Evolutionary conservation across 2,888 invertebrate species (phyloP), one percentile per base, ranked within the genome.

Genomic region (Aporophyla nigra): DNA sequence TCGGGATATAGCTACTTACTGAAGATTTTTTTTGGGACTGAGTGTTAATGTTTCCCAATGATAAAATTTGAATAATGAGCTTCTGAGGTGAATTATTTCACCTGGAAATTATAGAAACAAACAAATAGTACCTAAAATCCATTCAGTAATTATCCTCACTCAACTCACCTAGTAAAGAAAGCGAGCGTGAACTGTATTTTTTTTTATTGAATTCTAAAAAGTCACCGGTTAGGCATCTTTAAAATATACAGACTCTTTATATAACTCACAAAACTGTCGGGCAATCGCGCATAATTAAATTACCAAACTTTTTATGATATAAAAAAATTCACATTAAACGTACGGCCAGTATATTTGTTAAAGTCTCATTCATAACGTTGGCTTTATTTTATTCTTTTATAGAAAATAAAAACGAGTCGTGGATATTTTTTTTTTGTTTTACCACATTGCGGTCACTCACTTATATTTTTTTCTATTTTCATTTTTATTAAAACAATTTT

Each of bases 401-500:
- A 33, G 5, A 59, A 69, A 82, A 71, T 19, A 71, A 80, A 80
- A 62, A 70, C 40, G 40, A 66, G 67, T 71, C 58, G 71, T 51
- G 53, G 43, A 58, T 58, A 27, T 66, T 65, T 67, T 67, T 71
- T 85, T 72, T 54, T 73, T 27, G 53, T 68, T 71, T 78, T 56
- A 53, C 54, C 59, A 58, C 76, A 16, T 61, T 24, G 72, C 78
- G 84, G 86, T 83, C 87, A 86, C 68, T 88, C 86, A 82, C 78
- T 79, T 85, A 72, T 59, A 53, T 76, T 76, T 84, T 58, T 74
- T 77, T 79, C 73, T 76, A 76, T 79, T 78, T 81, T 74, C 62
- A 76, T 85, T 83, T 33, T 80, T 78, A 78, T 74, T 83, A 67
- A 80, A 87, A 85, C 79, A 83, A 84, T 87, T 85, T 87, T 82